These are phyloP conservation scores for Elysia chlorotica DNA, from an alignment of 1,140 invertebrate species.

Conservation along the genomic window DNA sequence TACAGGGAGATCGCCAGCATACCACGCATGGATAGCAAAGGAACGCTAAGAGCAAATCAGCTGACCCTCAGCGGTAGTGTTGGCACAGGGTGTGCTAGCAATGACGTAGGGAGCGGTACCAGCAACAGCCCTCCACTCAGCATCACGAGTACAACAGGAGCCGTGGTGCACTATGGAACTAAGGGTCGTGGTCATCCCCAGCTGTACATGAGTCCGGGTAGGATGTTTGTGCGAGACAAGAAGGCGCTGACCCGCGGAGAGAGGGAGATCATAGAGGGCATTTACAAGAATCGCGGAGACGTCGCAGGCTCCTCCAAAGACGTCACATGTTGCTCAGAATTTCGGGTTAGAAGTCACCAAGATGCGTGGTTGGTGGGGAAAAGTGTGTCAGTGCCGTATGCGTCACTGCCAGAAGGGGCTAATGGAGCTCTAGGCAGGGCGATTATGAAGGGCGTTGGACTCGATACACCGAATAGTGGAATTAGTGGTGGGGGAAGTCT, in stretches of 20 bases:
- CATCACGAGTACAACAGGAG: too few relatives aligned
- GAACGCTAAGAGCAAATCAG: background rate
- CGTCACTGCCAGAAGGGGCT: slow-evolving; percentile 8
- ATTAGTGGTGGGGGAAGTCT: slow-evolving; percentile 1
- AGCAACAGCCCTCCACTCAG: background rate
- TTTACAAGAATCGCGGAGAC: slow-evolving; percentile 50
- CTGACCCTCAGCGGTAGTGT: background rate
- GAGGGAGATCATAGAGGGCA: slow-evolving; percentile 53
- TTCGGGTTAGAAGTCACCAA: slow-evolving; percentile 41
- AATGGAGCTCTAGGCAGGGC: slow-evolving; percentile 16
- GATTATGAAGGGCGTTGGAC: background rate
- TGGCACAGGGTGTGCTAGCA: background rate
- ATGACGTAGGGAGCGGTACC: background rate
- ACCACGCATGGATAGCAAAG: slow-evolving; percentile 8
- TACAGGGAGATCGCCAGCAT: slow-evolving; percentile 43
- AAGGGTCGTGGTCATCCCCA: too few relatives aligned
- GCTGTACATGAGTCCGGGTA: slow-evolving; percentile 41
- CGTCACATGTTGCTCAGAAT: slow-evolving; percentile 1
- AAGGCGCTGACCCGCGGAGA: slow-evolving; percentile 53
- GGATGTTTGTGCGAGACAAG: slow-evolving; percentile 52
- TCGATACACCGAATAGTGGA: background rate
- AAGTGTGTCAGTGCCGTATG: background rate
- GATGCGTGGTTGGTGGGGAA: slow-evolving; percentile 52
- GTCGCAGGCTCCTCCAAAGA: slow-evolving; percentile 23
- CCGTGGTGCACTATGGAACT: too few relatives aligned